Evolutionary conservation across 2,113 vertebrate genomes (phyloP).

Genomic region (Chaetops frenatus): DNA sequence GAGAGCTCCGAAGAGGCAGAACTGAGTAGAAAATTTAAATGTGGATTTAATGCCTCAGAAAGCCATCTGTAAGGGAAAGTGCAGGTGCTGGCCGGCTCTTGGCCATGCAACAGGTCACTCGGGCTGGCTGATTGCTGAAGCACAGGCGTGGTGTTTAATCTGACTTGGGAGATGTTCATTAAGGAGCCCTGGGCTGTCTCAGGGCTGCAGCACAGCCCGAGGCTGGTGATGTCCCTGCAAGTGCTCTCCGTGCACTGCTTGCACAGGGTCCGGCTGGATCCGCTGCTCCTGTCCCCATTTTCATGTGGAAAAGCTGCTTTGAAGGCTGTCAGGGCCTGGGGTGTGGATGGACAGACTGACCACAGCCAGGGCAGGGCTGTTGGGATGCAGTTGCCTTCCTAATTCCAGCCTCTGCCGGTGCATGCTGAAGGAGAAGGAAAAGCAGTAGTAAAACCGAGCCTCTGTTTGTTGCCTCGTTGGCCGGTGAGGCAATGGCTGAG

Average conservation of each 20-base stretch:
- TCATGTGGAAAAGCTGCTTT: neutral
- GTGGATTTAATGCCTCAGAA: neutral
- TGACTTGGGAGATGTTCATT: neutral
- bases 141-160: neutral
- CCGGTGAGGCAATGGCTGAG: neutral
- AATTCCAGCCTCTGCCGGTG: neutral
- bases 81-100: neutral
- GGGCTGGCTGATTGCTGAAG: neutral
- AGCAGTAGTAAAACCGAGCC: neutral
- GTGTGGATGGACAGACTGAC: neutral
- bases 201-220: neutral
- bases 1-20: neutral
- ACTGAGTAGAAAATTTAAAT: neutral
- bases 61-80: neutral
- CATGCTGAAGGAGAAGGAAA: neutral
- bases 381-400: neutral
- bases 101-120: neutral
- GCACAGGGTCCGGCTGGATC: fast-evolving
- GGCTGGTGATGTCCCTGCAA: fast-evolving
- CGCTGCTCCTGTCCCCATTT: neutral
- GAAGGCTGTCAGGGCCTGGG: neutral
- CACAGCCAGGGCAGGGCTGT: fast-evolving
- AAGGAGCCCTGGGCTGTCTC: neutral
- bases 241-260: neutral
- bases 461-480: neutral